Evolutionary conservation across 1,140 invertebrate genomes (phyloP).

Genomic region (Drosophila sucinea): DNA sequence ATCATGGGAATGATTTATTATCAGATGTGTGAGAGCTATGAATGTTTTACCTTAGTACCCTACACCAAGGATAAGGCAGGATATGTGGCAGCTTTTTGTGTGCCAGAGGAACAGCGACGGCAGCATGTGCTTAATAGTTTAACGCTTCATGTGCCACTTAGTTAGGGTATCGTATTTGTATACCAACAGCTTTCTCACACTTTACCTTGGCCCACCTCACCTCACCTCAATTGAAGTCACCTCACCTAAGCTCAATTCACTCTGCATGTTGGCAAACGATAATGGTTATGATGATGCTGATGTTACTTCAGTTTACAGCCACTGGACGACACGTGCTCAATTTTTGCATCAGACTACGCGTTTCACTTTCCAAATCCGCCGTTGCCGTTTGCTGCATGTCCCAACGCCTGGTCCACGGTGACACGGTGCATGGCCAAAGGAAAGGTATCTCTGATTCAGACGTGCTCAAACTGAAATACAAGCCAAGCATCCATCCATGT

Average conservation of each 20-base stretch:
- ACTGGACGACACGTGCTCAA: constrained; percentile 26
- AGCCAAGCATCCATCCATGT: constrained; percentile 14
- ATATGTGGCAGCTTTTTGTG: constrained; percentile 13
- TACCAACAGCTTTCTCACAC: constrained; percentile 31
- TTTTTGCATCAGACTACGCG: constrained; percentile 43
- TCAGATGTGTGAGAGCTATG: constrained; percentile 18
- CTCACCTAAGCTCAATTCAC: constrained; percentile 40
- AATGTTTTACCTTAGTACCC: constrained; percentile 25
- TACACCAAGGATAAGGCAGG: not conserved
- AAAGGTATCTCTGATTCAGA: constrained; percentile 15
- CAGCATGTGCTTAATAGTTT: constrained; percentile 69
- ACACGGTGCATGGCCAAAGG: constrained; percentile 22
- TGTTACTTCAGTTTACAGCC: constrained; percentile 7
- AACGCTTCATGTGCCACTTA: constrained; percentile 68
- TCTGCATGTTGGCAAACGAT: constrained; percentile 19
- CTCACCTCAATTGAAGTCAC: constrained; percentile 10
- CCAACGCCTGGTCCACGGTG: constrained; percentile 10
- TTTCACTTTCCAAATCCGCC: constrained; percentile 62
- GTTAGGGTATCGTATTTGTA: constrained; percentile 26
- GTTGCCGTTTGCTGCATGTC: constrained; percentile 40
- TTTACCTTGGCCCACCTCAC: not conserved
- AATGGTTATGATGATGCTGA: constrained; percentile 31
- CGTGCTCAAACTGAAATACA: not conserved
- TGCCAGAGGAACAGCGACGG: constrained; percentile 17
- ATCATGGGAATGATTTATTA: constrained; percentile 49